Percentiles rank a stretch among this genome's conserved stretches.
Conservation (phyloP, 2,797 vertebrate species). For the Vireo griseus region DNA sequence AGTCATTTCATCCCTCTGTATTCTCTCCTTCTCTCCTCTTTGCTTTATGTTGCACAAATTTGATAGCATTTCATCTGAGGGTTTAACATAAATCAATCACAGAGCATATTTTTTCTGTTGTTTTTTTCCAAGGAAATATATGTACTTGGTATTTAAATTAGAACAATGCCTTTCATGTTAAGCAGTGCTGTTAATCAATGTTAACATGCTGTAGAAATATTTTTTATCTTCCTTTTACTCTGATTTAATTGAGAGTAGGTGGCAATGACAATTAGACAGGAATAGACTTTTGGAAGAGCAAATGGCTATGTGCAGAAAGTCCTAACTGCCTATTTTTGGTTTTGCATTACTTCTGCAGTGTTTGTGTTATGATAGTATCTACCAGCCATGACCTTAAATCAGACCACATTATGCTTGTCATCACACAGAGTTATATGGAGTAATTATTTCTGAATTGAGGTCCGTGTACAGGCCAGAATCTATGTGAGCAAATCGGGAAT, state of each 20-base stretch:
- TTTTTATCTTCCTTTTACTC: background rate
- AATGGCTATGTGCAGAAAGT: background rate
- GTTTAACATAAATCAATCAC: background rate
- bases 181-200: background rate
- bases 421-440: background rate
- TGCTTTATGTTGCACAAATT: background rate
- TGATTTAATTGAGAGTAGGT: background rate
- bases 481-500: background rate
- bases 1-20: background rate
- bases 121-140: background rate
- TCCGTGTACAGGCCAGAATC: background rate
- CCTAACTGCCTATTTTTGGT: rapidly evolving
- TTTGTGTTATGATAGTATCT: background rate
- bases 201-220: background rate
- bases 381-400: background rate
- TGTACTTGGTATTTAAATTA: background rate
- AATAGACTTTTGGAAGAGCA: background rate
- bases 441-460: background rate
- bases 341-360: background rate
- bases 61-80: background rate
- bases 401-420: background rate
- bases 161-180: background rate
- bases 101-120: background rate
- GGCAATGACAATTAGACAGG: background rate
- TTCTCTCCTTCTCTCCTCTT: background rate